Evolutionary conservation across 2,797 vertebrate species (phyloP), one percentile per base, ranked within the genome.

Genomic region (Valencia hispanica): DNA sequence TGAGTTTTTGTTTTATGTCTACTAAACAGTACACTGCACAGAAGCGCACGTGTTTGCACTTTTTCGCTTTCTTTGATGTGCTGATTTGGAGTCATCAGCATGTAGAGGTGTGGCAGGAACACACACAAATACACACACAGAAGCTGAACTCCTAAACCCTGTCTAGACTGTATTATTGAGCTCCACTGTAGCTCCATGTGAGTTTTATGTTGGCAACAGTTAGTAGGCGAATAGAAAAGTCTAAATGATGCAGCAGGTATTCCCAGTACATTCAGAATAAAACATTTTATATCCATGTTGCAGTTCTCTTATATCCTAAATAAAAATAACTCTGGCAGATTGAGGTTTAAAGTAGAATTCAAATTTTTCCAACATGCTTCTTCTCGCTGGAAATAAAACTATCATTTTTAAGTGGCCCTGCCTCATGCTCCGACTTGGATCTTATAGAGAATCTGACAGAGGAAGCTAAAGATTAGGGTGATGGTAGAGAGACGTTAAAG

Each of bases 21-120:
- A 74, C 75, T 72, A 70, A 32, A 81, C 74, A 84, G 86, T 88
- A 83, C 85, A 80, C 78, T 79, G 85, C 76, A 79, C 36, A 78
- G 75, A 86, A 80, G 76, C 0, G 6, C 32, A 72, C 68, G 74
- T 78, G 84, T 84, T 86, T 84, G 88, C 81, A 83, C 63, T 82
- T 86, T 83, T 85, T 80, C 1, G 2, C 32, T 81, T 79, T 81
- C 87, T 92, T 92, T 91, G 86, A 92, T 89, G 86, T 87, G 74
- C 71, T 75, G 80, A 76, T 83, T 72, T 77, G 65, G 70, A 84
- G 69, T 85, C 72, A 87, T 84, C 81, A 68, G 41, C 78, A 75
- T 47, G 74, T 53, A 80, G 79, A 88, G 79, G 83, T 84, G 77
- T 73, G 74, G 82, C 66, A 73, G 51, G 11, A 59, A 68, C 76